These are phyloP conservation scores for Bombylius major DNA, from an alignment of 2,888 invertebrate genomes.

Conservation along the genomic window DNA sequence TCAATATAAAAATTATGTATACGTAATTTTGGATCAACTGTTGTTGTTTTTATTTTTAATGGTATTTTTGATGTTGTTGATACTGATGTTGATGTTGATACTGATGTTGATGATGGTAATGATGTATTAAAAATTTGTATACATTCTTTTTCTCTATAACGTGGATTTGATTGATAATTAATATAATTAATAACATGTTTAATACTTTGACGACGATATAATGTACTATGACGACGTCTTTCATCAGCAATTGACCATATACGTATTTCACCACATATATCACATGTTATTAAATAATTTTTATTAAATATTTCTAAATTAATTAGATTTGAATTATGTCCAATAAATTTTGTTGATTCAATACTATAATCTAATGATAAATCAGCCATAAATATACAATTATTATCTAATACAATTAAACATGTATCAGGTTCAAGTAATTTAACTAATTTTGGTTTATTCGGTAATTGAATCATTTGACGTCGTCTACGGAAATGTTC, in stretches of 20 bases:
- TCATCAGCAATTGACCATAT: conserved; percentile 27
- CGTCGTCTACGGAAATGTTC: conserved; percentile 32
- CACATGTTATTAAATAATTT: conserved; percentile 27
- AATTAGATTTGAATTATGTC: conserved; percentile 19
- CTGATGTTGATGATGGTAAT: background rate
- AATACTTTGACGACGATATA: conserved; percentile 17
- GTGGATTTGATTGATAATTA: conserved; percentile 6
- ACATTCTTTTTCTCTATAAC: conserved; percentile 7
- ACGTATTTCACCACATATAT: conserved; percentile 27
- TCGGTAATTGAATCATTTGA: conserved; percentile 28
- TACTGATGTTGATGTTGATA: no score
- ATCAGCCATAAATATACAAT: conserved; percentile 25
- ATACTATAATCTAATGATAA: conserved; percentile 27
- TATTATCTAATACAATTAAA: conserved; percentile 24
- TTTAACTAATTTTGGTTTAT: conserved; percentile 21
- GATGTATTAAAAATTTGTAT: conserved; percentile 4
- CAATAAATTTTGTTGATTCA: conserved; percentile 21
- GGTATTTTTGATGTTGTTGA: background rate
- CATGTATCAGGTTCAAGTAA: conserved; percentile 28
- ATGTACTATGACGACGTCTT: conserved; percentile 19
- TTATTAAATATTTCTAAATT: conserved; percentile 25
- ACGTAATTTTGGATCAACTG: background rate
- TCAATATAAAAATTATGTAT: conserved; percentile 9
- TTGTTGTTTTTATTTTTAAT: background rate
- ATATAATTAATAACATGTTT: conserved; percentile 12